Percentiles rank a stretch among this genome's conserved stretches.
phyloP scores from a whole-genome alignment of 2,113 vertebrate species.

The Uria lomvia region DNA sequence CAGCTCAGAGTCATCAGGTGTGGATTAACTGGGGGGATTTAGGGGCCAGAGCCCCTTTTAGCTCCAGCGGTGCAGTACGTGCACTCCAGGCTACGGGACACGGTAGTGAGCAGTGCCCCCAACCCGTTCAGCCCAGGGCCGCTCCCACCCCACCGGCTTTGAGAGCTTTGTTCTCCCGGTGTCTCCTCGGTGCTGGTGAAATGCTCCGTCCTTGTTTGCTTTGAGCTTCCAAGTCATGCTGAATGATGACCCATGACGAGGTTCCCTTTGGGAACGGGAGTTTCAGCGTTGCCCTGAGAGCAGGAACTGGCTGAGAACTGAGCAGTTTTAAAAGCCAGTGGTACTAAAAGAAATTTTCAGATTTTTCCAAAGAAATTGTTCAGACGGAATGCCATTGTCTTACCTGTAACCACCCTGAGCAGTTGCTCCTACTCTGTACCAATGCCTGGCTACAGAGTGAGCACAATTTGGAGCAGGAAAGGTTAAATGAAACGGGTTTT shows the following conservation, averaged over 20 bases:
- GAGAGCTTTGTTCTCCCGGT: neutral
- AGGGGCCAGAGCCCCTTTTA: neutral
- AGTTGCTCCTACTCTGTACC: neutral
- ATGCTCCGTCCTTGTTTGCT: neutral
- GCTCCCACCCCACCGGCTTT: neutral
- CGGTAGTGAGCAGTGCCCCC: neutral
- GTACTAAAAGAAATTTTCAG: neutral
- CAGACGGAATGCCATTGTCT: neutral
- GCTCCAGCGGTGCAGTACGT: neutral
- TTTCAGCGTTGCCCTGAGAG: neutral
- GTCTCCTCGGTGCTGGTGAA: neutral
- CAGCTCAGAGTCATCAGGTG: neutral
- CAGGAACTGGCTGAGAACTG: neutral
- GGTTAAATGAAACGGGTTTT: neutral
- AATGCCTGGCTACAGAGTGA: neutral
- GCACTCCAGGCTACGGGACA: neutral
- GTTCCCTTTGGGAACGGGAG: neutral
- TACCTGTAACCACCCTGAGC: neutral
- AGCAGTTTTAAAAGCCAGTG: neutral
- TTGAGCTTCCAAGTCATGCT: neutral
- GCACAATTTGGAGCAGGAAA: neutral
- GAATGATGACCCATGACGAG: neutral
- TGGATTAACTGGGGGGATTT: neutral
- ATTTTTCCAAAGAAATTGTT: neutral
- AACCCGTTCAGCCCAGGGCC: neutral